phyloP scores from a whole-genome alignment of 2,797 vertebrate genomes.

The Chrysocyon brachyurus region DNA sequence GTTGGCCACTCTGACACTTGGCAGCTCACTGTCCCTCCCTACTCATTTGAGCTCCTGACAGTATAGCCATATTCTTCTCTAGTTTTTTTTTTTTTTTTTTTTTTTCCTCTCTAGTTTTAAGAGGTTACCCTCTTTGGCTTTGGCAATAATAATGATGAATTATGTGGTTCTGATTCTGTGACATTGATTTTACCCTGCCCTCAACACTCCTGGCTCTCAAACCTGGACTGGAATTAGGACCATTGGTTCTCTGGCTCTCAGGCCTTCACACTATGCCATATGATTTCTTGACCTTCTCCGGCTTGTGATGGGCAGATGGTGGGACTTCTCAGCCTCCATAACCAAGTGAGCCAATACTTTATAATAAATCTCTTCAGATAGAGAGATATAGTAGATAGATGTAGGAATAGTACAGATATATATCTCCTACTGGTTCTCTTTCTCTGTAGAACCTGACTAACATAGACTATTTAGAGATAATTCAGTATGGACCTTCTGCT shows the following conservation, averaged over 20 bases:
- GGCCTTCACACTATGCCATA: background rate
- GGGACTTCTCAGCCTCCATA: background rate
- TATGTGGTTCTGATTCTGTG: background rate
- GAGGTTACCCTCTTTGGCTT: background rate
- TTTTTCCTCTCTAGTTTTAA: background rate
- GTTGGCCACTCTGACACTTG: background rate
- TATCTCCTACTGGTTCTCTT: background rate
- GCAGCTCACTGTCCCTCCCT: background rate
- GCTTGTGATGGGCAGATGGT: background rate
- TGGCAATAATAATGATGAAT: background rate
- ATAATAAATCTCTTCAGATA: background rate
- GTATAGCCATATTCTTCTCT: background rate
- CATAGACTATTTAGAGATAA: background rate
- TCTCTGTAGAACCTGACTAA: background rate
- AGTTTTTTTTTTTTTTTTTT: background rate
- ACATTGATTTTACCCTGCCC: background rate
- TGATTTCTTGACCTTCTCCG: background rate
- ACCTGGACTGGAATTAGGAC: background rate
- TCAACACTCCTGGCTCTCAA: background rate
- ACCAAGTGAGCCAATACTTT: background rate
- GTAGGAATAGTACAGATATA: background rate
- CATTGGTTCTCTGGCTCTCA: background rate
- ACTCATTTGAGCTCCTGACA: background rate
- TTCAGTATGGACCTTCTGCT: background rate
- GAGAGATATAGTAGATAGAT: background rate